phyloP scores from a whole-genome alignment of 2,888 invertebrate species.

The Brenthis hecate region DNA sequence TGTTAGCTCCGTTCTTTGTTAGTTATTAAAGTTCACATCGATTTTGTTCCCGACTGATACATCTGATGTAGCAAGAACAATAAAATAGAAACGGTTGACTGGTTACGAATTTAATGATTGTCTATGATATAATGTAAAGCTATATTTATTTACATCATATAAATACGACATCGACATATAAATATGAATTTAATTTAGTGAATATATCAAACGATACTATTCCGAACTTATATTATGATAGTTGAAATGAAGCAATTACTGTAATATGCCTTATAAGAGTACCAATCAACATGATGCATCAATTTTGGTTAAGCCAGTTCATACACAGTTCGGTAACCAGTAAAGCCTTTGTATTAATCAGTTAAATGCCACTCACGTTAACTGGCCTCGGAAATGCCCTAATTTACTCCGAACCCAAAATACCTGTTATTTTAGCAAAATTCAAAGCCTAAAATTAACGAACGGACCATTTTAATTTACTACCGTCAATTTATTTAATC shows the following conservation, averaged over 20 bases:
- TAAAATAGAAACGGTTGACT: constrained; percentile 65
- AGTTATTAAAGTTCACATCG: constrained; percentile 60
- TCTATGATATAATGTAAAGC: constrained; percentile 45
- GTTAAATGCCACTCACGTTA: constrained; percentile 39
- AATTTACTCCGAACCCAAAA: constrained; percentile 70
- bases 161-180: too few species aligned
- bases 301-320: constrained; percentile 20
- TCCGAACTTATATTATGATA: too few species aligned
- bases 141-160: too few species aligned
- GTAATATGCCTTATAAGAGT: background rate
- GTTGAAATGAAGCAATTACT: constrained; percentile 35
- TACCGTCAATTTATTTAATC: constrained; percentile 58
- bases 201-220: too few species aligned
- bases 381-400: constrained; percentile 61
- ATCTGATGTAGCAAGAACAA: constrained; percentile 76
- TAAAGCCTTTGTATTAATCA: constrained; percentile 36
- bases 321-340: constrained; percentile 29
- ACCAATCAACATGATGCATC: constrained; percentile 13
- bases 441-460: constrained; percentile 60
- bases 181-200: too few species aligned
- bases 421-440: constrained; percentile 59
- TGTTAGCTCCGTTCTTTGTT: constrained; percentile 40
- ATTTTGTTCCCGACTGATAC: constrained; percentile 66
- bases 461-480: constrained; percentile 60
- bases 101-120: constrained; percentile 59